phyloP scores from a whole-genome alignment of 2,113 vertebrate species.

The Polyodon spathula region DNA sequence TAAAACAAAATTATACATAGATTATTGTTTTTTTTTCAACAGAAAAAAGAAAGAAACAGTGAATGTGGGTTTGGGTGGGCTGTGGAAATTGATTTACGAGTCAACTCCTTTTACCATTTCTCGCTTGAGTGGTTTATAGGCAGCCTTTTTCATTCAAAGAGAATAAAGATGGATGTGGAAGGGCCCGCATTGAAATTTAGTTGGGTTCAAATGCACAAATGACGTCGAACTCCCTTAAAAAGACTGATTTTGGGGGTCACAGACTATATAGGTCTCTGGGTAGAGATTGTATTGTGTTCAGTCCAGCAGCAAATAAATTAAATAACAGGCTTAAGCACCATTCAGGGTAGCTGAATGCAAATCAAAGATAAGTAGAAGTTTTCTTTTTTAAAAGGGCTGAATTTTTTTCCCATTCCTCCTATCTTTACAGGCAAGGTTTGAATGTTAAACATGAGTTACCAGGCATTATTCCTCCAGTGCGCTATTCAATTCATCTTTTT shows the following conservation, averaged over 20 bases:
- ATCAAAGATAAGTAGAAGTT: conserved; percentile 83
- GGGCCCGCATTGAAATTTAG: conserved; percentile 73
- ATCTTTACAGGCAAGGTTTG: conserved; percentile 67
- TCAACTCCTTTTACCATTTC: conserved; percentile 66
- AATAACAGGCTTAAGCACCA: conserved; percentile 78
- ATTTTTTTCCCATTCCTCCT: conserved; percentile 53
- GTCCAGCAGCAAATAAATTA: conserved; percentile 74
- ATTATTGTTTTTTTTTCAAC: no score
- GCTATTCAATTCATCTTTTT: conserved; percentile 54
- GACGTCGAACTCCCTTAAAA: conserved; percentile 74
- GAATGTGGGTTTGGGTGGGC: conserved; percentile 65
- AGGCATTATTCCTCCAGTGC: conserved; percentile 59
- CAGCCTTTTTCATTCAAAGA: conserved; percentile 63
- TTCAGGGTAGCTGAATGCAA: conserved; percentile 76
- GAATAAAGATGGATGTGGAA: conserved; percentile 70
- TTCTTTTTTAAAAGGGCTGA: conserved; percentile 69
- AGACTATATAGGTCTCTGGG: conserved; percentile 61
- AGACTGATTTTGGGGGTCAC: conserved; percentile 67
- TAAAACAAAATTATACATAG: background rate
- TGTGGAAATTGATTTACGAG: conserved; percentile 74
- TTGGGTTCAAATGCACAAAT: conserved; percentile 74
- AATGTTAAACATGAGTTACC: conserved; percentile 76
- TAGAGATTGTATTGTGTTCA: conserved; percentile 66
- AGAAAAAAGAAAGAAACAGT: conserved; percentile 15
- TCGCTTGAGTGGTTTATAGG: conserved; percentile 69